phyloP scores from a whole-genome alignment of 1,140 invertebrate genomes.

The Pachypeltis micranthus region DNA sequence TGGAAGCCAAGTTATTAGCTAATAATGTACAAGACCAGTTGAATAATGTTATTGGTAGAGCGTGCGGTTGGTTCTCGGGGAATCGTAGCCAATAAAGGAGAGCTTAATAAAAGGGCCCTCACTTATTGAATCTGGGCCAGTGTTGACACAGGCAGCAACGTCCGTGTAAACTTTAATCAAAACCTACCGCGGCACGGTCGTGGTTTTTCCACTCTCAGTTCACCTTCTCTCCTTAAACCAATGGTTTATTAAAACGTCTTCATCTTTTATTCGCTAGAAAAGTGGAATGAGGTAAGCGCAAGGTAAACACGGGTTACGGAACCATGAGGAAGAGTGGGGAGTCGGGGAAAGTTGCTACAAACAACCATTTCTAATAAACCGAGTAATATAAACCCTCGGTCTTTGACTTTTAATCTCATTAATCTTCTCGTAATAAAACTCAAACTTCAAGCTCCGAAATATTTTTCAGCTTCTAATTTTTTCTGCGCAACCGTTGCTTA shows the following conservation, averaged over 20 bases:
- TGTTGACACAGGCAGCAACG: slow-evolving; percentile 21
- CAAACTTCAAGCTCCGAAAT: background rate
- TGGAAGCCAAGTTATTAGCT: slow-evolving; percentile 22
- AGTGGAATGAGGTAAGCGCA: slow-evolving; percentile 33
- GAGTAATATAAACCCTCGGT: background rate
- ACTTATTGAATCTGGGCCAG: slow-evolving; percentile 27
- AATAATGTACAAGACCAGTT: slow-evolving; percentile 24
- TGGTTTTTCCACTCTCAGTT: slow-evolving; percentile 21
- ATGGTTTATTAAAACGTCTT: slow-evolving; percentile 36
- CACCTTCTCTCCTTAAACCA: slow-evolving; percentile 28
- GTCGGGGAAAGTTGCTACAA: background rate
- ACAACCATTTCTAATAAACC: slow-evolving; percentile 8
- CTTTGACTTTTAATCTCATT: slow-evolving; percentile 1
- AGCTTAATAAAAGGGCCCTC: slow-evolving; percentile 21
- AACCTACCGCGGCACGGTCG: slow-evolving; percentile 22
- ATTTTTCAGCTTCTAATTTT: background rate
- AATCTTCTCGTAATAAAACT: background rate
- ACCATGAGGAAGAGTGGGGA: background rate
- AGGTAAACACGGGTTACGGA: slow-evolving; percentile 29
- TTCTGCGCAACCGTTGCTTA: too few relatives aligned
- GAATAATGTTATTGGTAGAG: slow-evolving; percentile 25
- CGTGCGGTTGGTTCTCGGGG: slow-evolving; percentile 15
- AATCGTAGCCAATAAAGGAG: slow-evolving; percentile 20
- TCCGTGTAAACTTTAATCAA: slow-evolving; percentile 28
- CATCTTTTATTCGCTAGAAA: slow-evolving; percentile 36